Conservation (phyloP, 2,888 invertebrate species). For the Hoplodrina blanda region DNA sequence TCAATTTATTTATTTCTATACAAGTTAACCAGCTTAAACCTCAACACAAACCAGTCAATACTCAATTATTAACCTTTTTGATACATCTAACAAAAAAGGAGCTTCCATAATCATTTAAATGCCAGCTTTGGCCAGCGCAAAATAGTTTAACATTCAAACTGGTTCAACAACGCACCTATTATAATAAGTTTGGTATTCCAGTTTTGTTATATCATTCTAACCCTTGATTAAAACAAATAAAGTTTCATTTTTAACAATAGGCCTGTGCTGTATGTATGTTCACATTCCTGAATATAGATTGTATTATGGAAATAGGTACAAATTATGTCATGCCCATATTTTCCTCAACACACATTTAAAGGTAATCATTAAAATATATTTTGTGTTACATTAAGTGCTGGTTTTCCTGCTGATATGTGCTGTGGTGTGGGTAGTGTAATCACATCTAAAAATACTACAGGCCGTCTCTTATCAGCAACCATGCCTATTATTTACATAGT, state of each 20-base stretch:
- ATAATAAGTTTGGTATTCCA: neutral
- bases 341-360: slow-evolving; percentile 30
- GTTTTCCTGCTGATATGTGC: slow-evolving; percentile 55
- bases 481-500: slow-evolving; percentile 18
- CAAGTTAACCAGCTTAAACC: neutral
- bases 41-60: slow-evolving; percentile 20
- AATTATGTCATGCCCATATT: slow-evolving; percentile 6
- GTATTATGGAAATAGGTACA: slow-evolving; percentile 35
- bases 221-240: slow-evolving; percentile 1
- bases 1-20: slow-evolving; percentile 8
- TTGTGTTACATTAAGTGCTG: slow-evolving; percentile 24
- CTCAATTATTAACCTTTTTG: slow-evolving; percentile 4
- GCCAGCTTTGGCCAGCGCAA: neutral
- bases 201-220: slow-evolving; percentile 6
- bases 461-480: slow-evolving; percentile 41
- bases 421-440: slow-evolving; percentile 28
- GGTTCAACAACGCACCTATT: neutral
- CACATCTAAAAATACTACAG: slow-evolving; percentile 49
- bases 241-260: neutral
- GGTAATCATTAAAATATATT: slow-evolving; percentile 35
- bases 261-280: too few species aligned
- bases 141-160: neutral
- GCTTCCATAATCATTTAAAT: neutral
- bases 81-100: slow-evolving; percentile 13
- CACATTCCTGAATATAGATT: slow-evolving; percentile 3